A percentile compares a stretch with the other conserved stretches of the same genome.
These are phyloP conservation scores for Moxostoma hubbsi DNA, from an alignment of 2,797 vertebrate species.

Conservation along the genomic window DNA sequence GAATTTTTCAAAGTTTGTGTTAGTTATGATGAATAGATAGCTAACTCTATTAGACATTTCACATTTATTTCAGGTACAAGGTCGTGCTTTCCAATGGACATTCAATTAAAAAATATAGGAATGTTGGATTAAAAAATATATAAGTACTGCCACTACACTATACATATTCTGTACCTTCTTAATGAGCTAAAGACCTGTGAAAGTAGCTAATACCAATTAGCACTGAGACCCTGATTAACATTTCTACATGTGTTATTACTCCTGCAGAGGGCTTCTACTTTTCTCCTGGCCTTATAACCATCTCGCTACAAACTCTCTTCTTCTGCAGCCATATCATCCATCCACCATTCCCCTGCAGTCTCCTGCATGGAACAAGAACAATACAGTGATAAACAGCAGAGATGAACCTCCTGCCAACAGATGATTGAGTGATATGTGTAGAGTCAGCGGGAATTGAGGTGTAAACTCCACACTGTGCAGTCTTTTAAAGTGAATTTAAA, in stretches of 20 bases:
- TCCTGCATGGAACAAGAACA: not conserved
- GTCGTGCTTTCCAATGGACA: too few relatives aligned
- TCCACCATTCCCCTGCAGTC: too few relatives aligned
- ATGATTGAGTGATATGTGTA: not conserved
- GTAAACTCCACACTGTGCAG: slow-evolving; percentile 6
- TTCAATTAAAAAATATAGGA: too few relatives aligned
- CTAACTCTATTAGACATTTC: too few relatives aligned
- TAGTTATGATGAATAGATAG: too few relatives aligned
- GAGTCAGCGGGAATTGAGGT: not conserved
- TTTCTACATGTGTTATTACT: slow-evolving; percentile 8
- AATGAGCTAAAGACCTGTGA: too few relatives aligned
- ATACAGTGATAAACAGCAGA: not conserved
- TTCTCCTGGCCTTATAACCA: not conserved
- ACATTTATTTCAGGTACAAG: too few relatives aligned
- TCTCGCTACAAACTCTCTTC: not conserved
- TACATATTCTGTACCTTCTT: too few relatives aligned
- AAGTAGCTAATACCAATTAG: not conserved
- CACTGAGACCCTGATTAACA: slow-evolving; percentile 1
- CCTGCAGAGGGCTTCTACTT: not conserved
- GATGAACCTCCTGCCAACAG: not conserved
- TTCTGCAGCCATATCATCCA: not conserved
- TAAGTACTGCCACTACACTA: too few relatives aligned
- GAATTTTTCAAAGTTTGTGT: too few relatives aligned
- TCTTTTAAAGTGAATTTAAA: not conserved
- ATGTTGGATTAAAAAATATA: too few relatives aligned